Base-by-base conservation (phyloP, 2,888 invertebrate species). In the Drosophila quinaria region DNA sequence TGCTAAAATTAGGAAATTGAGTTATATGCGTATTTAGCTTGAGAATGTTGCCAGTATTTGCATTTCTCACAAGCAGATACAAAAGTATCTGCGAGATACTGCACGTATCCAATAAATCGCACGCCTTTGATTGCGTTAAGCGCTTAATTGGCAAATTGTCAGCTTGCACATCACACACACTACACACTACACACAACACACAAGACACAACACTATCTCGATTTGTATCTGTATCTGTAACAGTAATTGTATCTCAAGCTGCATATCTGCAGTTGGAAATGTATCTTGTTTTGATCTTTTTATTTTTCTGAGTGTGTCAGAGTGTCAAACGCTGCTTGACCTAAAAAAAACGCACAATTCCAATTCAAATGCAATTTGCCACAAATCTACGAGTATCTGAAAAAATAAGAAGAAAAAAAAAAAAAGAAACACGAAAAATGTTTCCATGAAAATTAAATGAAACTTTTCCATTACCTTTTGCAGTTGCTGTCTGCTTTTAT, bases 121-220 rank as follows among this genome's bases (percentile, higher is more conserved):
- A 62, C 59, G 74, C 55, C 63, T 73, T 81, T 86, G 87, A 89
- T 89, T 89, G 86, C 70, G 86, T 89, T 90, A 90, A 87, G 83
- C 78, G 75, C 67, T 84, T 72, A 90, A 90, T 90, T 90, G 90
- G 90, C 90, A 90, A 90, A 90, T 90, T 90, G 89, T 81, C 58
- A 35, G 35, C 78, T 86, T 81, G 76, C 74, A 64, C 73, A 71
- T 69, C 59, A 74, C 25, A 25, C 58, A 60, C 29, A 29, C 29
- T 25, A 8, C 29, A 29, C n/a, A n/a, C n/a, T n/a, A n/a, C n/a
- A n/a, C n/a, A n/a, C n/a, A n/a, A n/a, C n/a, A n/a, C 29, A 29
- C 8, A 29, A 0, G 52, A 55, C 47, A 33, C 13, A 44, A 50
- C 49, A 50, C 55, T 70, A 71, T 63, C 62, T 64, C 42, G 47